Evolutionary conservation across 2,113 vertebrate genomes (phyloP).

Genomic region (Heteronetta atricapilla): DNA sequence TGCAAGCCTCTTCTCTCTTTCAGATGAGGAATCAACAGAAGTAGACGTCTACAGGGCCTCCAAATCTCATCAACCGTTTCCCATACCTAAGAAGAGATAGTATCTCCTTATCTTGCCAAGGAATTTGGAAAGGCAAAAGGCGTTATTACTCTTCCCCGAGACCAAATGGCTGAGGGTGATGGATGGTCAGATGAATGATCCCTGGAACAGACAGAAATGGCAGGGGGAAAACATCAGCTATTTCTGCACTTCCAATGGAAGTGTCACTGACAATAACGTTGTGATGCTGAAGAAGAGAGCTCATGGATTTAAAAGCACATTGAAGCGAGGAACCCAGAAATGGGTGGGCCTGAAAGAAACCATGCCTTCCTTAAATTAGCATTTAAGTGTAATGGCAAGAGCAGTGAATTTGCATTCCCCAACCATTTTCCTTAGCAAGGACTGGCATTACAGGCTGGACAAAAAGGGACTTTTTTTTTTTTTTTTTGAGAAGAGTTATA

Average conservation of each 20-base stretch:
- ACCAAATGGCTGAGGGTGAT: constrained; percentile 51
- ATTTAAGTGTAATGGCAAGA: background rate
- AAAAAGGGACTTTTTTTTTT: background rate
- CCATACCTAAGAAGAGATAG: background rate
- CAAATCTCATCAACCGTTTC: background rate
- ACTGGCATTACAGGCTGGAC: background rate
- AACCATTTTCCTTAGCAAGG: background rate
- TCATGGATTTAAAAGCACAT: background rate
- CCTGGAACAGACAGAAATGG: background rate
- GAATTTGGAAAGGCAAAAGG: constrained; percentile 55
- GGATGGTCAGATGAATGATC: background rate
- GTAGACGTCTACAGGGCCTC: background rate
- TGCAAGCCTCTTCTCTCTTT: background rate
- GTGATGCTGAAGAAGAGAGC: background rate
- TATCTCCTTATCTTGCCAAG: constrained; percentile 29
- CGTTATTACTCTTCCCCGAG: background rate
- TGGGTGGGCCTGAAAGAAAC: background rate
- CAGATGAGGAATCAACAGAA: background rate
- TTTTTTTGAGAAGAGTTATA: background rate
- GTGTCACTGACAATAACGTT: background rate
- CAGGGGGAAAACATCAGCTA: background rate
- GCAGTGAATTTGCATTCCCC: background rate
- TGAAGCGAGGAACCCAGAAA: background rate
- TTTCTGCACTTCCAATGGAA: background rate
- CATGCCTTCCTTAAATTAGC: background rate